Base-by-base conservation (phyloP, 2,113 vertebrate genomes). In the Megaptera novaeangliae region DNA sequence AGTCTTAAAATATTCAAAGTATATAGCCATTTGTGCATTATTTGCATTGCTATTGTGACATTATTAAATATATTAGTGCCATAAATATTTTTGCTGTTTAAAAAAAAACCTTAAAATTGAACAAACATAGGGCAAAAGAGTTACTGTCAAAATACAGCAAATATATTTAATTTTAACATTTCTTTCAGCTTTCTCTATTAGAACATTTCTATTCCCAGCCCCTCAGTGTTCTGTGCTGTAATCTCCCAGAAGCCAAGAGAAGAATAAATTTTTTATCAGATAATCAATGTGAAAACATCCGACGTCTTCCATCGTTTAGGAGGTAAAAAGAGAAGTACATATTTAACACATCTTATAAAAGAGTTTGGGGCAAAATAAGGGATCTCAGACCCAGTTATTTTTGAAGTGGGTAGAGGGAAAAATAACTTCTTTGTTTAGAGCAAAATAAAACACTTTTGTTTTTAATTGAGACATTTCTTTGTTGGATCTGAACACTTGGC, bases 181-280 rank as follows among this genome's bases (percentile, higher is more conserved):
- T 98, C 80, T 98, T 98, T 89, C 98, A 99, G 99, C 98, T 99
- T 95, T 99, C 99, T 71, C 88, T 99, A 59, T 96, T 99, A 97
- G 99, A 99, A 94, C 99, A 99, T 98, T 99, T 99, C 97, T 98
- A 99, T 98, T 99, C 98, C 13, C 98, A 99, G 96, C 99, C 99
- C 44, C 98, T 99, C 44, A 99, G 99, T 96, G 96, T 99, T 36
- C 98, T 99, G 57, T 99, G 99, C 98, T 99, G 99, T 81, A 97
- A 97, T 23, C 98, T 99, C 71, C 91, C 63, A 94, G 98, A 99
- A n/a, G 98, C 99, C 52, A 98, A 99, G 95, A 96, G 52, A 34
- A 99, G 99, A 85, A 91, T 98, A 85, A 94, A 87, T 96, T 98
- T 97, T 97, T 99, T 99, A 88, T 98, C 98, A 84, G 98, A 98